A percentile compares a stretch with the other conserved stretches of the same genome.
phyloP scores from a whole-genome alignment of 1,140 invertebrate genomes.

The Lineus longissimus region DNA sequence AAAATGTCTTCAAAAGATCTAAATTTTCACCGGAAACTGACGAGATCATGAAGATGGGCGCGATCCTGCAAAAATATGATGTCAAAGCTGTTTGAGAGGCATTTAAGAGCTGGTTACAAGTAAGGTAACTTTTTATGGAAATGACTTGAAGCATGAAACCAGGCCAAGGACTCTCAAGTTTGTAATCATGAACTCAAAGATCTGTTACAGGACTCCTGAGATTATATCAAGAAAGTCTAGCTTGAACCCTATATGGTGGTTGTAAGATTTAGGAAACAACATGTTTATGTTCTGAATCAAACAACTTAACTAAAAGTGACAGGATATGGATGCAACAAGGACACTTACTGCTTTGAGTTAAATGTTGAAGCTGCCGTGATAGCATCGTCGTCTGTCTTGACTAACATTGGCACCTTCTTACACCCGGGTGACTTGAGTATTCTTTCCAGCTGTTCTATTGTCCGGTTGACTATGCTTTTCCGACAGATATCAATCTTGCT shows the following conservation, averaged over 20 bases:
- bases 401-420: conserved; percentile 93
- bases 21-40: conserved; percentile 82
- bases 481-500: conserved; percentile 99
- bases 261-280: no score
- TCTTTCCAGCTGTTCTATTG: conserved; percentile 83
- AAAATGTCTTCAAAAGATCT: conserved; percentile 85
- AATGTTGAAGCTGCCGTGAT: conserved; percentile 96
- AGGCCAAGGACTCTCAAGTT: no score
- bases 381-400: conserved; percentile 88
- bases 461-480: conserved; percentile 90
- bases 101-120: background rate
- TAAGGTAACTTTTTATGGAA: background rate
- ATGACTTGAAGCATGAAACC: background rate
- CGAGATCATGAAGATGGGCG: conserved; percentile 90
- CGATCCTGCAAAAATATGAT: conserved; percentile 45
- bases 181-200: background rate
- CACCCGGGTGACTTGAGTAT: conserved; percentile 97
- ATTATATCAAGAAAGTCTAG: no score
- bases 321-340: no score
- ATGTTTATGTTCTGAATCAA: no score
- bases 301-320: no score
- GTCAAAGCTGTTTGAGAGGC: background rate
- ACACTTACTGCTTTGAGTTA: conserved; percentile 87
- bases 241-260: no score
- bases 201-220: no score